phyloP scores from a whole-genome alignment of 1,140 invertebrate species.

The Cryptotermes secundus region DNA sequence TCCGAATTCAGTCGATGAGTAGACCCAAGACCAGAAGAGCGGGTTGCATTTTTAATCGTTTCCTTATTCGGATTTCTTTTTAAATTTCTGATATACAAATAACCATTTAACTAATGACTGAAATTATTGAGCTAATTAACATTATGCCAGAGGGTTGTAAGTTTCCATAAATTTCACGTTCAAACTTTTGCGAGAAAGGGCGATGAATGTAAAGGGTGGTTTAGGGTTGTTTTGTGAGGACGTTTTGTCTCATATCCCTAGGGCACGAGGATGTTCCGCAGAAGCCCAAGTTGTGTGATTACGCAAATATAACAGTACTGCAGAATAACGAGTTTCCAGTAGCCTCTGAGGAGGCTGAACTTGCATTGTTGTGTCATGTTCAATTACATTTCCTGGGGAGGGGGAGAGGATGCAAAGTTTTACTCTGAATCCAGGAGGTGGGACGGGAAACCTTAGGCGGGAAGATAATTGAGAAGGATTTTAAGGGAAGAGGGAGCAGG shows the following conservation, averaged over 20 bases:
- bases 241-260: not conserved
- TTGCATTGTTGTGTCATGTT: too few species aligned
- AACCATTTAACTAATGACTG: not conserved
- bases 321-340: not conserved
- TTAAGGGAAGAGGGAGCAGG: too few species aligned
- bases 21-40: too few species aligned
- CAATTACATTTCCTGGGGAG: too few species aligned
- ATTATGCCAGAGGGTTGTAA: not conserved
- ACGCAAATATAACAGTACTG: not conserved
- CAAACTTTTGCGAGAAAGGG: not conserved
- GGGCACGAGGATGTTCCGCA: not conserved
- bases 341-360: too few species aligned
- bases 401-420: too few species aligned
- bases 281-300: not conserved
- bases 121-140: not conserved
- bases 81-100: not conserved
- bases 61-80: too few species aligned
- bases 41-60: too few species aligned
- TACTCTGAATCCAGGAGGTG: too few species aligned
- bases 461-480: too few species aligned
- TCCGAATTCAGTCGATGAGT: too few species aligned
- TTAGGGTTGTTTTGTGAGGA: not conserved
- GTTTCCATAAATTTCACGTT: not conserved
- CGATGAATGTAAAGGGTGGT: not conserved
- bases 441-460: too few species aligned